Evolutionary conservation across 2,113 vertebrate species (phyloP).

Genomic region (Brachionichthys hirsutus): DNA sequence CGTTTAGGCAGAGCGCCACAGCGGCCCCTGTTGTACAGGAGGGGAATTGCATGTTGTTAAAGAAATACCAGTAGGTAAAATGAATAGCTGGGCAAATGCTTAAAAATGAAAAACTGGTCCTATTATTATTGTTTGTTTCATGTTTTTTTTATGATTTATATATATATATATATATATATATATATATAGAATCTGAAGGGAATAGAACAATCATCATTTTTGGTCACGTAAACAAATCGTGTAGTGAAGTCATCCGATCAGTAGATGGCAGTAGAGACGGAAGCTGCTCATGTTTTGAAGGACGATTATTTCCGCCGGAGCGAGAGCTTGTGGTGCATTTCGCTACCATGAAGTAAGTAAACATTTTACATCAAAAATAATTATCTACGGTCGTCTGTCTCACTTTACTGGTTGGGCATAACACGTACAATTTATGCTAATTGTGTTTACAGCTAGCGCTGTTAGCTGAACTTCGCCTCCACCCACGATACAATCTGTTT

Average conservation of each 20-base stretch:
- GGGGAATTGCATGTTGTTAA: neutral
- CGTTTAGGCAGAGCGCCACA: rapidly evolving
- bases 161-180: no score
- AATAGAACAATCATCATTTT: neutral
- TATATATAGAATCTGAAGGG: no score
- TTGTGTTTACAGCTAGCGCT: constrained; percentile 4
- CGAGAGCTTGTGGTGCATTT: rapidly evolving
- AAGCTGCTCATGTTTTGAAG: neutral
- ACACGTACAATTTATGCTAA: neutral
- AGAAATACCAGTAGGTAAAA: no score
- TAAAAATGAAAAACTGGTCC: no score
- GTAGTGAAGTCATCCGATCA: constrained; percentile 9
- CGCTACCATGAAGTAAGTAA: constrained; percentile 67
- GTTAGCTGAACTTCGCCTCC: neutral
- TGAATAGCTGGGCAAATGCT: no score
- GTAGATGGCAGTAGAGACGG: constrained; percentile 48
- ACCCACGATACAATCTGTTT: no score
- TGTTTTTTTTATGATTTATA: no score
- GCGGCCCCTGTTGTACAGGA: constrained; percentile 22
- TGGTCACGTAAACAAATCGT: neutral
- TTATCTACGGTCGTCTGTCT: no score
- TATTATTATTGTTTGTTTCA: no score
- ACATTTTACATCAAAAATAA: neutral
- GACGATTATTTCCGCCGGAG: rapidly evolving
- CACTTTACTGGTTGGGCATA: rapidly evolving